phyloP scores from a whole-genome alignment of 2,888 invertebrate species.

The Andrena chrysosceles region DNA sequence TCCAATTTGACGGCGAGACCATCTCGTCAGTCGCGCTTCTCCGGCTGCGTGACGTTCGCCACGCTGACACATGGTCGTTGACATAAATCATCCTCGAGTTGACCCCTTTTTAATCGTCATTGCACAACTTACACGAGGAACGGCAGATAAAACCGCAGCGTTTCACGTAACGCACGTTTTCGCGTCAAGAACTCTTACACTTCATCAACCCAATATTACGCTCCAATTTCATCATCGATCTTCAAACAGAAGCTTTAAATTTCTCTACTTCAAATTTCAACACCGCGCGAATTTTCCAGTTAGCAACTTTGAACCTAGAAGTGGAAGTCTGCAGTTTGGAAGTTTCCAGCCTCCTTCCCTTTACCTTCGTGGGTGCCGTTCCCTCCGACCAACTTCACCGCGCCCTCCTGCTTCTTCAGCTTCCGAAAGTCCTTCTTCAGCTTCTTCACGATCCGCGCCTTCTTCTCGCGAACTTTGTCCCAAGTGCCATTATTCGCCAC shows the following conservation, averaged over 20 bases:
- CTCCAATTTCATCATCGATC: background rate
- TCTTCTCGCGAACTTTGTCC: slow-evolving; percentile 74
- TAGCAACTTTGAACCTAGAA: background rate
- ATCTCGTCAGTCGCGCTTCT: slow-evolving; percentile 46
- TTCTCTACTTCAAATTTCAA: background rate
- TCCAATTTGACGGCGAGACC: slow-evolving; percentile 47
- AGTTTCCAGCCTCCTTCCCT: background rate
- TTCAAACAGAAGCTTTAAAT: background rate
- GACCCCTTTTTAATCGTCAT: slow-evolving; percentile 77
- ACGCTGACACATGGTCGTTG: slow-evolving; percentile 67
- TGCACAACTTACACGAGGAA: slow-evolving; percentile 47
- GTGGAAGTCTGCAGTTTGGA: background rate
- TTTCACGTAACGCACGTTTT: slow-evolving; percentile 40
- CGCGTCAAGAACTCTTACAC: slow-evolving; percentile 1
- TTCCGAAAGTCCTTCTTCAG: slow-evolving; percentile 90
- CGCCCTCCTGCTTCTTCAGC: slow-evolving; percentile 90
- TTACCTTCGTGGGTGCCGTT: slow-evolving; percentile 90
- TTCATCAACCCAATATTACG: too few relatives aligned
- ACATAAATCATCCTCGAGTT: slow-evolving; percentile 77
- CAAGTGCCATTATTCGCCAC: slow-evolving; percentile 25
- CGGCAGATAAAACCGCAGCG: slow-evolving; percentile 42
- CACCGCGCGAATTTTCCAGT: background rate
- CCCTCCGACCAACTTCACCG: slow-evolving; percentile 89
- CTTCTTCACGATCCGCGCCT: slow-evolving; percentile 88
- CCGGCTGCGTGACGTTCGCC: slow-evolving; percentile 54